Evolutionary conservation across 1,140 invertebrate species (phyloP).

Genomic region (Apis cerana): DNA sequence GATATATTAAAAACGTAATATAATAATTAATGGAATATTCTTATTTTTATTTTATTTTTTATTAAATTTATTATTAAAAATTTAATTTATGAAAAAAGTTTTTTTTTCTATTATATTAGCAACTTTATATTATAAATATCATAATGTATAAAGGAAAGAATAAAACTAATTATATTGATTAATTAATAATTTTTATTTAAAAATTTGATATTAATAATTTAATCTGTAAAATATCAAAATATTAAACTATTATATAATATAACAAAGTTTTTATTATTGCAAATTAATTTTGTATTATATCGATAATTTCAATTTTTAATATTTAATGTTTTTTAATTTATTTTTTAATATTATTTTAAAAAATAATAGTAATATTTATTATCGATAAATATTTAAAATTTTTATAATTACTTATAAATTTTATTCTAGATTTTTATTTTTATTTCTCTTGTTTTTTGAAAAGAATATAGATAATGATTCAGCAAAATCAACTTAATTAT

Average conservation of each 20-base stretch:
- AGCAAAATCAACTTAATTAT: slow-evolving; percentile 5
- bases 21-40: slow-evolving; percentile 15
- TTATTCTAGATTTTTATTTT: no score
- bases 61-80: neutral
- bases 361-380: neutral
- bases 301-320: neutral
- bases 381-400: neutral
- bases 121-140: neutral
- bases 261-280: neutral
- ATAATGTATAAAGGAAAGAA: neutral
- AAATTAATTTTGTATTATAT: neutral
- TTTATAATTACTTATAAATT: neutral
- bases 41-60: no score
- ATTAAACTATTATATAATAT: neutral
- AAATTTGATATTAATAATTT: no score
- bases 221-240: neutral
- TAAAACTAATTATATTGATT: no score
- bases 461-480: slow-evolving; percentile 11
- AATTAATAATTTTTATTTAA: no score
- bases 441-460: neutral
- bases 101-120: neutral
- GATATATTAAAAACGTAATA: neutral
- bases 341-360: neutral
- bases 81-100: neutral
- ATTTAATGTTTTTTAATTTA: neutral